A percentile compares a stretch with the other conserved stretches of the same genome.
These are phyloP conservation scores for Bergia sp. DNA, from an alignment of 92 coral and sea anemone genomes.

Conservation along the genomic window DNA sequence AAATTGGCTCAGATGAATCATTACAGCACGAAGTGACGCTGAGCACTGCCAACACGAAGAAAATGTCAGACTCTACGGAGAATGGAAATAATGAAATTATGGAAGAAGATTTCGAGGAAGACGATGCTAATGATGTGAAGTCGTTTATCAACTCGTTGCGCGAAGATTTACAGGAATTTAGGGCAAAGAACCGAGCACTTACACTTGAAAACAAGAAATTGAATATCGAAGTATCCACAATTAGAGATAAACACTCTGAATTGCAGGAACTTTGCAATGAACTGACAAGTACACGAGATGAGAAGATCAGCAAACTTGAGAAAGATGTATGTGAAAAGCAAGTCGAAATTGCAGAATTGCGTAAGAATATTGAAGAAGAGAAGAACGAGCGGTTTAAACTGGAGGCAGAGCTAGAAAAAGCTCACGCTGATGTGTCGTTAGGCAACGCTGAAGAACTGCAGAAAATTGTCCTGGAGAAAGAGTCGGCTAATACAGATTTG, in stretches of 20 bases:
- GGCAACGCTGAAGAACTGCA: constrained; percentile 19
- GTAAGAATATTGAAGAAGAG: constrained; percentile 43
- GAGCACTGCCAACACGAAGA: neutral
- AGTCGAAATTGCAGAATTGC: constrained; percentile 55
- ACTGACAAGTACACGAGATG: constrained; percentile 51
- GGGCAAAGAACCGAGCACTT: constrained; percentile 34
- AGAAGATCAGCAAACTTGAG: constrained; percentile 32
- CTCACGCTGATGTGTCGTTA: neutral
- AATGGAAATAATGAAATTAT: constrained; percentile 10
- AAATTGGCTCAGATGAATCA: constrained; percentile 15
- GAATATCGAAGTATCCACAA: constrained; percentile 30
- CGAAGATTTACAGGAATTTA: constrained; percentile 17
- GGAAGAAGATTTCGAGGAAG: constrained; percentile 31
- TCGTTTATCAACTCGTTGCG: constrained; percentile 36
- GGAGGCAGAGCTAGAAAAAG: constrained; percentile 49
- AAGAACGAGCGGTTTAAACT: constrained; percentile 47
- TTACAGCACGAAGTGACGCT: constrained; percentile 11
- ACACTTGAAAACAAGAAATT: constrained; percentile 38
- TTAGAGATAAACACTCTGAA: constrained; percentile 50
- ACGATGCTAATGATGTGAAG: constrained; percentile 26
- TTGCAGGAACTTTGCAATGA: constrained; percentile 57
- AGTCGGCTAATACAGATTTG: constrained; percentile 9
- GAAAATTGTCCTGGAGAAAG: constrained; percentile 16
- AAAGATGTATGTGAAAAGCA: constrained; percentile 41
- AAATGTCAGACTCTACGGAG: constrained; percentile 13